Conservation (phyloP, 2,797 vertebrate genomes). For the Rachycentron canadum region DNA sequence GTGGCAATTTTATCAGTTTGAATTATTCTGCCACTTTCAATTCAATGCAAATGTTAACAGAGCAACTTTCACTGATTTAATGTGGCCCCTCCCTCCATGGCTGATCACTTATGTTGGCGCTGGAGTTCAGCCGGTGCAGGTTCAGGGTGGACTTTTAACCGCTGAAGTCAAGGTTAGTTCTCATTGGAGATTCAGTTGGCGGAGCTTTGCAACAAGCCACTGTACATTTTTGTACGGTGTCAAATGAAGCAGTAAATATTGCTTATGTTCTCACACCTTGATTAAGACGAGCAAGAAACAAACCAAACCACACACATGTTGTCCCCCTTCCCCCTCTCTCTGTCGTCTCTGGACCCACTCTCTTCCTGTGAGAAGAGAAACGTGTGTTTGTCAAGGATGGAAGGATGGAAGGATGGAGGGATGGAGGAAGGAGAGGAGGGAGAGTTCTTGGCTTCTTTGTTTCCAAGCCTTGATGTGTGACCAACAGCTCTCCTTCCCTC, state of each 20-base stretch:
- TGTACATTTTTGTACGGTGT: background rate
- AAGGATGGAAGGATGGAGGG: conserved; percentile 65
- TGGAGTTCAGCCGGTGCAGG: background rate
- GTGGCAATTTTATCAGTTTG: too few species aligned
- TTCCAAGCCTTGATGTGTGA: conserved; percentile 99
- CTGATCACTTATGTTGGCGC: background rate
- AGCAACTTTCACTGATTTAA: background rate
- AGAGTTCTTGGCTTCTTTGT: conserved; percentile 95
- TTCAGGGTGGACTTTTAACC: background rate
- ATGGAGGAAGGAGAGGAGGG: conserved; percentile 66
- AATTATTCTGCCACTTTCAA: background rate
- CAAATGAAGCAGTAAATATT: background rate
- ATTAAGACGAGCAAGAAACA: background rate
- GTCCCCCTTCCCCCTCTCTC: background rate
- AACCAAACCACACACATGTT: conserved; percentile 8
- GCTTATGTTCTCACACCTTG: conserved; percentile 33
- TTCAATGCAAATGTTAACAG: background rate
- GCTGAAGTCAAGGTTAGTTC: background rate
- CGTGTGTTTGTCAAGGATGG: conserved; percentile 70
- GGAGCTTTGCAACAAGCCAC: background rate
- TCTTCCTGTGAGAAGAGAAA: conserved; percentile 74
- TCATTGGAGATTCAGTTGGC: background rate
- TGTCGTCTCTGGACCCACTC: conserved; percentile 50
- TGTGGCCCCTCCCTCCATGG: background rate
- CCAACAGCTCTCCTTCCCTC: conserved; percentile 90